These are phyloP conservation scores for Marcusenius ussheri DNA, from an alignment of 2,113 vertebrate genomes.

Conservation along the genomic window DNA sequence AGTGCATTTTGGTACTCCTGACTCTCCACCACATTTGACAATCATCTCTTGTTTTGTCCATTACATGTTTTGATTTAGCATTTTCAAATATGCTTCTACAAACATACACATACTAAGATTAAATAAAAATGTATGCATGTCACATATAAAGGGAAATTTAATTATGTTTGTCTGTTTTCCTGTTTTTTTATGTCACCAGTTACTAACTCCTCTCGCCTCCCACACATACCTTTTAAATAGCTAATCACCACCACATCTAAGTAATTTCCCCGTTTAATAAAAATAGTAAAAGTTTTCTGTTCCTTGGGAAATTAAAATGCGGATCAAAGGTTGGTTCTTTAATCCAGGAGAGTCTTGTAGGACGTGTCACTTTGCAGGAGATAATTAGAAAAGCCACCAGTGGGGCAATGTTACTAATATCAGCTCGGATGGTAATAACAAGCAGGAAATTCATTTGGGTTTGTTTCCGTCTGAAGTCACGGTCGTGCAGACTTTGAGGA, in stretches of 20 bases:
- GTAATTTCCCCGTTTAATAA: conserved; percentile 32
- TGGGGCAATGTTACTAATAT: conserved; percentile 34
- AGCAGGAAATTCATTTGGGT: conserved; percentile 28
- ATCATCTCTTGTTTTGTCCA: not conserved
- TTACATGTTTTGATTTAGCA: not conserved
- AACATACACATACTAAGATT: not conserved
- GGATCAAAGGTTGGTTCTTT: conserved; percentile 35
- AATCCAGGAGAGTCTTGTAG: conserved; percentile 36
- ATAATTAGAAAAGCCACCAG: conserved; percentile 36
- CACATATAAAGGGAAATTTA: not conserved
- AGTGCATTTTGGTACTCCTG: not conserved
- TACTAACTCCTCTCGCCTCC: not conserved
- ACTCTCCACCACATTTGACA: not conserved
- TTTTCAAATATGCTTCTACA: not conserved
- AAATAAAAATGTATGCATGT: not conserved
- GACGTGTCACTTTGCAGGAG: conserved; percentile 33
- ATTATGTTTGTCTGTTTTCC: not conserved
- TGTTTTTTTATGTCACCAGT: not conserved
- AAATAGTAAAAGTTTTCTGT: conserved; percentile 24
- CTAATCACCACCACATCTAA: conserved; percentile 17
- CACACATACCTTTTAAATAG: conserved; percentile 15
- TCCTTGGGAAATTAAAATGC: conserved; percentile 41
- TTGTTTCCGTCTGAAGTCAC: not conserved
- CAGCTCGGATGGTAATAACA: conserved; percentile 25
- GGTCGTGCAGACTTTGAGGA: not conserved